Evolutionary conservation across 2,797 vertebrate genomes (phyloP).

Genomic region (Vespertilio murinus): DNA sequence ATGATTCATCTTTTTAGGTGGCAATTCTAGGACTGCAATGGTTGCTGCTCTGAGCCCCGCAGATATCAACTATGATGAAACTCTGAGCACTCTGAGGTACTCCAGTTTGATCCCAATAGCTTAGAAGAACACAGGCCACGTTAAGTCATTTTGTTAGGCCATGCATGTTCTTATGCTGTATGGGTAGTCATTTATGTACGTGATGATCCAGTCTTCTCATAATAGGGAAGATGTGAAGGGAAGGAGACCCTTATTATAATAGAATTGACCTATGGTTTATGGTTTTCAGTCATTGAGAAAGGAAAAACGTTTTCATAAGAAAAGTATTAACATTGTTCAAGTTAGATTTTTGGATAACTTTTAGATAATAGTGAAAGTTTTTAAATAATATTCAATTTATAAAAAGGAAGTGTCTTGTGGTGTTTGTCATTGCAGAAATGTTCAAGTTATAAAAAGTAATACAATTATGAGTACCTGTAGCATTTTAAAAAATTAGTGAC

Average conservation of each 20-base stretch:
- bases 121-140: neutral
- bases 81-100: slow-evolving; percentile 97
- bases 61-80: slow-evolving; percentile 99
- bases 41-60: slow-evolving; percentile 98
- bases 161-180: neutral
- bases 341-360: slow-evolving; percentile 34
- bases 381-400: neutral
- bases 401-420: neutral
- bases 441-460: slow-evolving; percentile 6
- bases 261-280: neutral
- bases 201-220: neutral
- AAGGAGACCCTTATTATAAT: neutral
- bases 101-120: neutral
- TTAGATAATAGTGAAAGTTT: slow-evolving; percentile 32
- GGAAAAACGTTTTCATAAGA: neutral
- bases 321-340: slow-evolving; percentile 25
- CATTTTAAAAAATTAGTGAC: neutral
- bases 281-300: slow-evolving; percentile 3
- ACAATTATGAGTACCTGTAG: neutral
- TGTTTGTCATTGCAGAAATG: slow-evolving; percentile 36
- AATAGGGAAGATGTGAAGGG: neutral
- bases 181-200: neutral
- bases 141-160: neutral
- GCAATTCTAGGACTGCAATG: slow-evolving; percentile 99
- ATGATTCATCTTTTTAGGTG: slow-evolving; percentile 85